Percentiles rank a stretch among this genome's conserved stretches.
Evolutionary conservation across 2,113 vertebrate species (phyloP).

Genomic region (Chunga burmeisteri): DNA sequence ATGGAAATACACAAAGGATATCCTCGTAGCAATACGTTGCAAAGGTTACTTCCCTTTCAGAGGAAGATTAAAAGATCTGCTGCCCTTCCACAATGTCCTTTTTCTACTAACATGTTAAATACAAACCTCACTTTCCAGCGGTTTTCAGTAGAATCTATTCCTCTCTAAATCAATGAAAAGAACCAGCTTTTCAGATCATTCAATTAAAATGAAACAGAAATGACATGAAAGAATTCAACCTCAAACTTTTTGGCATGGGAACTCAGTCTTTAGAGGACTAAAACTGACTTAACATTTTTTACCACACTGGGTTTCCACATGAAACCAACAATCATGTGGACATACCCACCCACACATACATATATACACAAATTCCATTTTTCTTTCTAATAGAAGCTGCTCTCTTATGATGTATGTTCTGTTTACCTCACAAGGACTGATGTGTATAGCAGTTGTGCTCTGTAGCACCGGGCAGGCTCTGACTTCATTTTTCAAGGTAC

Average conservation of each 20-base stretch:
- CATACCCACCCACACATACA: too few species aligned
- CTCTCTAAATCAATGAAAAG: not conserved
- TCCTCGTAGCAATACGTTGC: not conserved
- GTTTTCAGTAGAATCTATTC: not conserved
- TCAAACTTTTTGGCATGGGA: not conserved
- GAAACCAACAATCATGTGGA: not conserved
- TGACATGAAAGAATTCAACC: not conserved
- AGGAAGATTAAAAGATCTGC: not conserved
- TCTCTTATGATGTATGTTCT: not conserved
- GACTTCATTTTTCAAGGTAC: not conserved
- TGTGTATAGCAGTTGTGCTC: not conserved
- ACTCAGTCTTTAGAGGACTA: not conserved
- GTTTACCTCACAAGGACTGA: not conserved
- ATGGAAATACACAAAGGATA: not conserved
- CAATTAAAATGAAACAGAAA: not conserved
- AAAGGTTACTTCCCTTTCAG: not conserved
- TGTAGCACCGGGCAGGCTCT: fast-evolving
- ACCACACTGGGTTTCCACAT: not conserved
- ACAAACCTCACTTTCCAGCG: not conserved
- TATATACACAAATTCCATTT: not conserved
- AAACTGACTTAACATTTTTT: not conserved
- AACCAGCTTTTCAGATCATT: not conserved
- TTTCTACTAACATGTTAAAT: not conserved
- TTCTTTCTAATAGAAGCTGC: not conserved
- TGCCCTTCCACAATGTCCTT: not conserved